Evolutionary conservation across 2,113 vertebrate genomes (phyloP).

Genomic region (Rana temporaria): DNA sequence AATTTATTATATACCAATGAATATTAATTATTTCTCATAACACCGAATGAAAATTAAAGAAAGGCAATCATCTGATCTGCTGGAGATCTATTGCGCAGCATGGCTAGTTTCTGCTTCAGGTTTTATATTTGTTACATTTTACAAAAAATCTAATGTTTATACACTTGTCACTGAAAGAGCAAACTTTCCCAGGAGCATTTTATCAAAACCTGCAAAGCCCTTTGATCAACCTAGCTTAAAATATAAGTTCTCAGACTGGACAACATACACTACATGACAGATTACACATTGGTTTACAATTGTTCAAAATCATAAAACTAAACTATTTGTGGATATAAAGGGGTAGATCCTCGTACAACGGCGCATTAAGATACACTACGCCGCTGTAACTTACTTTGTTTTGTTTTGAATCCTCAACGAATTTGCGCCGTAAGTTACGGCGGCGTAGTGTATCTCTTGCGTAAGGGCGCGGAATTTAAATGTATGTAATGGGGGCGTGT

Average conservation of each 20-base stretch:
- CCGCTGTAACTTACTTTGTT: too few relatives aligned
- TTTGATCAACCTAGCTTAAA: conserved; percentile 50
- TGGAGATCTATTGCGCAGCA: background rate
- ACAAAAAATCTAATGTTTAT: conserved; percentile 35
- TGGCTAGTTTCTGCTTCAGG: conserved; percentile 16
- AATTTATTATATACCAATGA: too few relatives aligned
- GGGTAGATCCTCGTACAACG: too few relatives aligned
- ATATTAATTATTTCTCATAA: too few relatives aligned
- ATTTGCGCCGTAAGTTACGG: too few relatives aligned
- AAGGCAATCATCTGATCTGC: background rate
- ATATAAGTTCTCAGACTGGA: conserved; percentile 37
- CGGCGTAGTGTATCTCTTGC: too few relatives aligned
- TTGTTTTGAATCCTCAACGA: too few relatives aligned
- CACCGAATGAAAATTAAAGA: too few relatives aligned
- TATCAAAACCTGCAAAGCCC: conserved; percentile 37
- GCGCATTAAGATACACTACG: too few relatives aligned
- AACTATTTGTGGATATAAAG: background rate
- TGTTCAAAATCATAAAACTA: background rate
- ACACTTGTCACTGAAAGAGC: conserved; percentile 43
- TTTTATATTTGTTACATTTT: conserved; percentile 16
- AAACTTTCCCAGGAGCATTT: conserved; percentile 29
- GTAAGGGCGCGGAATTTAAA: too few relatives aligned
- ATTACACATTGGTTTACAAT: conserved; percentile 36
- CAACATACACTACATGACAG: conserved; percentile 20
- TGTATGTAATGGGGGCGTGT: too few relatives aligned